Evolutionary conservation across 2,888 invertebrate genomes (phyloP), one percentile per base, ranked within the genome.

Genomic region (Tromatobia lineatoria): DNA sequence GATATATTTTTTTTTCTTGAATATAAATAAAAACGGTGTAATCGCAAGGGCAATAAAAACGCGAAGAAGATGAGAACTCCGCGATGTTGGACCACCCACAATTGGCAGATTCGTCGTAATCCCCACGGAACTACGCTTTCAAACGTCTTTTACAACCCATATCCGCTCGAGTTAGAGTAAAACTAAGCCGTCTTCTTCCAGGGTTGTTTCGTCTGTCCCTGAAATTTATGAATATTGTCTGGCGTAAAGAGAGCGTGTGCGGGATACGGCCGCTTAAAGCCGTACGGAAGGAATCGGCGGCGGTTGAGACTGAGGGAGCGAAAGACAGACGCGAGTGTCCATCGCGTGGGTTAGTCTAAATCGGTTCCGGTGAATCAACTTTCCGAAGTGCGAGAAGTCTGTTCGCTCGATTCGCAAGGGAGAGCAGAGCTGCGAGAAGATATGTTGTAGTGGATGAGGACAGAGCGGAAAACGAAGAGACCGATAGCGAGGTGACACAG

Each of bases 341-440:
- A 90, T 90, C 88, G 89, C 89, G 91, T 90, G 90, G 90, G 91
- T 89, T 89, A 87, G 86, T 88, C 91, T 92, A 91, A 92, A 91
- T 91, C 89, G 89, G 91, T 91, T 90, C 86, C 89, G 87, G 88
- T 90, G 91, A 92, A 91, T 92, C 91, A 91, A 91, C 91, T 87
- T 86, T 86, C 66, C 78, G 86, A 86, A 87, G 71, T 81, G 84
- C 61, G 67, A 70, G 78, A 67, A 59, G 71, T 52, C 47, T 20
- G 64, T 38, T 45, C 20, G 38, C 47, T 20, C 57, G 47, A 61
- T 57, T 23, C n/a, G 34, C 74, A 69, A 29, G 59, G 15, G 69
- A 52, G 67, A 75, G 54, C 52, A 69, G 64, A 66, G 74, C 25
- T 0, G 71, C 42, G 73, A 69, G 54, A 76, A 85, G 80, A 80